A percentile compares a stretch with the other conserved stretches of the same genome.
Evolutionary conservation across 2,888 invertebrate species (phyloP).

Genomic region (Nomada fucata): DNA sequence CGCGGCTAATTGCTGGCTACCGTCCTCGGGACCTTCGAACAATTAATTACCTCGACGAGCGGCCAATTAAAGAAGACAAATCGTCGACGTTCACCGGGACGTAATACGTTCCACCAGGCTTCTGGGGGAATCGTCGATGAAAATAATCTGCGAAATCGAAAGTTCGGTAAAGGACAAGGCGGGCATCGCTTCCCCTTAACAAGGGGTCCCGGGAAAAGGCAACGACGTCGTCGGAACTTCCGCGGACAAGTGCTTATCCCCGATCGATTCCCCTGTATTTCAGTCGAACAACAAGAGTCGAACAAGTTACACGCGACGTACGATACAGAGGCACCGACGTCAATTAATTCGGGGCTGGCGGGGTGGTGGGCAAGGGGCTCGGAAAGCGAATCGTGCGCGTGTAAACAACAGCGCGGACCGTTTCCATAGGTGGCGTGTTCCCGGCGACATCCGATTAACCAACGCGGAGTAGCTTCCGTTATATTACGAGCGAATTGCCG

Average conservation of each 20-base stretch:
- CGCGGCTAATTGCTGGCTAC: constrained; percentile 64
- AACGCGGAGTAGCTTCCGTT: constrained; percentile 73
- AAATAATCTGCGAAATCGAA: constrained; percentile 20
- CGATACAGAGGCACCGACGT: background rate
- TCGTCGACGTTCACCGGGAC: constrained; percentile 49
- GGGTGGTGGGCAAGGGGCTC: background rate
- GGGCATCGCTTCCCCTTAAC: constrained; percentile 26
- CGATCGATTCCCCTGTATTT: background rate
- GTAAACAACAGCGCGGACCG: constrained; percentile 32
- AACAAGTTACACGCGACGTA: background rate
- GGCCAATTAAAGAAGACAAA: constrained; percentile 75
- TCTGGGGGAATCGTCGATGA: background rate
- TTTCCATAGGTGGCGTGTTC: constrained; percentile 64
- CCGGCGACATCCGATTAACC: constrained; percentile 77
- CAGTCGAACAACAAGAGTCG: background rate
- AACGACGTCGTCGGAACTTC: background rate
- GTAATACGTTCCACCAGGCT: constrained; percentile 26
- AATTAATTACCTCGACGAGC: constrained; percentile 73
- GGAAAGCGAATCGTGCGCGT: constrained; percentile 16
- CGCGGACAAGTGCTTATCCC: background rate
- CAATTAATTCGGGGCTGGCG: constrained; percentile 17
- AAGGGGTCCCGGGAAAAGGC: background rate
- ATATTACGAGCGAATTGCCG: constrained; percentile 78
- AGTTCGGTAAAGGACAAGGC: constrained; percentile 16
- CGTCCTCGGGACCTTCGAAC: constrained; percentile 46